phyloP scores from a whole-genome alignment of 2,113 vertebrate genomes.

The Halcyon malimbica region DNA sequence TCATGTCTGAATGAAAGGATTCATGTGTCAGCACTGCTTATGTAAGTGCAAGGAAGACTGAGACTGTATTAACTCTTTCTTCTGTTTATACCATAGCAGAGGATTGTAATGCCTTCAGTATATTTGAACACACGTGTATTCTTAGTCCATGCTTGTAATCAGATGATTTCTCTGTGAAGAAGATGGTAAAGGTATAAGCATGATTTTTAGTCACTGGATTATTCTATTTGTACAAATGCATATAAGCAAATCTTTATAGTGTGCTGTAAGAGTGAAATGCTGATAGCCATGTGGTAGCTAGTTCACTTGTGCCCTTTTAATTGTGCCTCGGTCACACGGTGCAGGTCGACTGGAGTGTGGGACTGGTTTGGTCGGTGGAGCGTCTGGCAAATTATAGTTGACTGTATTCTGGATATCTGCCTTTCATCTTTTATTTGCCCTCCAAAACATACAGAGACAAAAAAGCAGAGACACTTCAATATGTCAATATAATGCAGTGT shows the following conservation, averaged over 20 bases:
- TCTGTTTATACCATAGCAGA: neutral
- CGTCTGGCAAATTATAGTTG: accelerated
- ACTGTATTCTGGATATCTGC: neutral
- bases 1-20: neutral
- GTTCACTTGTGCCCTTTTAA: neutral
- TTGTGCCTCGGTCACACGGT: neutral
- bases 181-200: neutral
- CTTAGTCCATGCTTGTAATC: neutral
- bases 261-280: neutral
- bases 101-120: neutral
- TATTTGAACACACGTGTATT: neutral
- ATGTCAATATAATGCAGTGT: accelerated
- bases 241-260: neutral
- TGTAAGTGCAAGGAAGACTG: neutral
- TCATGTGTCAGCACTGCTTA: neutral
- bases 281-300: neutral
- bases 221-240: neutral
- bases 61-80: neutral
- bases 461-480: neutral
- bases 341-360: neutral
- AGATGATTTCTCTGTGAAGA: neutral
- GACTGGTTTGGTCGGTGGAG: neutral
- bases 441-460: neutral
- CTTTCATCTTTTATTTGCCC: neutral
- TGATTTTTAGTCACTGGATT: neutral